Evolutionary conservation across 2,888 invertebrate genomes (phyloP).

Genomic region (Catocala nupta): DNA sequence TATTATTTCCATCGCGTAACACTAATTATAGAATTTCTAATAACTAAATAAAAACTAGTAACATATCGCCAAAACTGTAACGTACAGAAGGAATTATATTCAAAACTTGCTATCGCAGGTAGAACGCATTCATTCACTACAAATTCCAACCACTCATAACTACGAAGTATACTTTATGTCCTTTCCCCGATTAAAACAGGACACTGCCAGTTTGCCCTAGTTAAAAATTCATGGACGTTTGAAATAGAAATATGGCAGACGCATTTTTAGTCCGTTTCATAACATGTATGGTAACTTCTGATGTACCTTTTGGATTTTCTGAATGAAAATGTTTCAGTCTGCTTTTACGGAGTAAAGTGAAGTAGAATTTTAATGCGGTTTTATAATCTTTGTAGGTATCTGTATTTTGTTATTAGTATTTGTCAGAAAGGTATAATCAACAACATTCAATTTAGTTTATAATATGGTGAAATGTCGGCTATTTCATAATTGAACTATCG

Average conservation of each 20-base stretch:
- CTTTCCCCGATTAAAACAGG: constrained; percentile 6
- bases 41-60: no score
- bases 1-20: no score
- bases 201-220: constrained; percentile 10
- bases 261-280: constrained; percentile 5
- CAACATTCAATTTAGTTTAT: no score
- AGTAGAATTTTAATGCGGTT: no score
- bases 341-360: not conserved
- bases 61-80: not conserved
- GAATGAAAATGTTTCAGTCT: constrained; percentile 1
- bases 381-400: no score
- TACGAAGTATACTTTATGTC: constrained; percentile 3
- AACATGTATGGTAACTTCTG: not conserved
- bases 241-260: not conserved
- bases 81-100: not conserved
- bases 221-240: constrained; percentile 12
- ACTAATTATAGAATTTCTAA: no score
- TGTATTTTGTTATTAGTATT: no score
- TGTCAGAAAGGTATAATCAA: no score
- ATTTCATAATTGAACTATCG: no score
- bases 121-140: constrained; percentile 1
- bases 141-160: constrained; percentile 10
- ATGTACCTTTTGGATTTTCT: not conserved
- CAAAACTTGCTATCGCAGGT: constrained; percentile 7
- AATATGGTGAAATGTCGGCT: no score